A percentile compares a stretch with the other conserved stretches of the same genome.
Evolutionary conservation across 2,888 invertebrate genomes (phyloP).

Genomic region (Scaptomyza reducta): DNA sequence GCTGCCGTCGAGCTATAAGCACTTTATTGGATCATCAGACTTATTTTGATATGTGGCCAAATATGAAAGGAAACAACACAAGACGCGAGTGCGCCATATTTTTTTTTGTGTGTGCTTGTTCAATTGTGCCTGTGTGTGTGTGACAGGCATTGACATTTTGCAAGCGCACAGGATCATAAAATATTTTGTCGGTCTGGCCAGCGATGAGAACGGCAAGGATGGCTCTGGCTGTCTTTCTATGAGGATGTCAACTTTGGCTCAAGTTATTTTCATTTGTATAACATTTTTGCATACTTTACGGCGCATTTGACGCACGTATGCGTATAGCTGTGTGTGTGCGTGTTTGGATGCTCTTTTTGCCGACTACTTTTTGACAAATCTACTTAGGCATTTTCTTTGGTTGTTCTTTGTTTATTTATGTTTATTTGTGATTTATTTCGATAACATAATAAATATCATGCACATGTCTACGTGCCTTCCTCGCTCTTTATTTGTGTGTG

Average conservation of each 20-base stretch:
- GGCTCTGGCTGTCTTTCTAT: conserved; percentile 5
- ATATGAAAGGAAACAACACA: conserved; percentile 35
- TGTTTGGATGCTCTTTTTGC: conserved; percentile 54
- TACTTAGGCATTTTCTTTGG: conserved; percentile 77
- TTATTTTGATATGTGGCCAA: conserved; percentile 78
- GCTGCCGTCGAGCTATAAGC: conserved; percentile 73
- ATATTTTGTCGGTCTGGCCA: conserved; percentile 68
- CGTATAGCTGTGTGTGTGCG: conserved; percentile 19
- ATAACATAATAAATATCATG: conserved; percentile 76
- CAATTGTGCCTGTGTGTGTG: conserved; percentile 27
- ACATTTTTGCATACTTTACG: conserved; percentile 78
- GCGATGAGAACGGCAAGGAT: conserved; percentile 15
- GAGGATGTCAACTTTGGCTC: conserved; percentile 72
- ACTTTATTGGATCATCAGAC: conserved; percentile 82
- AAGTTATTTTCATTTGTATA: conserved; percentile 76
- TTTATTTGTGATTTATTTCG: conserved; percentile 79
- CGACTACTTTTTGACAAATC: conserved; percentile 77
- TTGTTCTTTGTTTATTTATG: conserved; percentile 77
- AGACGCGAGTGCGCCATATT: conserved; percentile 7
- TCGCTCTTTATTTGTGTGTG: conserved; percentile 3
- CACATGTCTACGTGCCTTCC: conserved; percentile 34
- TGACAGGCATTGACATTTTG: conserved; percentile 74
- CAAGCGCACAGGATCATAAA: conserved; percentile 70
- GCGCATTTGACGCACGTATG: conserved; percentile 72
- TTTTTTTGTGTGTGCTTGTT: conserved; percentile 12